These are phyloP conservation scores for Cuniculus paca DNA, from an alignment of 2,797 vertebrate species.

Conservation along the genomic window DNA sequence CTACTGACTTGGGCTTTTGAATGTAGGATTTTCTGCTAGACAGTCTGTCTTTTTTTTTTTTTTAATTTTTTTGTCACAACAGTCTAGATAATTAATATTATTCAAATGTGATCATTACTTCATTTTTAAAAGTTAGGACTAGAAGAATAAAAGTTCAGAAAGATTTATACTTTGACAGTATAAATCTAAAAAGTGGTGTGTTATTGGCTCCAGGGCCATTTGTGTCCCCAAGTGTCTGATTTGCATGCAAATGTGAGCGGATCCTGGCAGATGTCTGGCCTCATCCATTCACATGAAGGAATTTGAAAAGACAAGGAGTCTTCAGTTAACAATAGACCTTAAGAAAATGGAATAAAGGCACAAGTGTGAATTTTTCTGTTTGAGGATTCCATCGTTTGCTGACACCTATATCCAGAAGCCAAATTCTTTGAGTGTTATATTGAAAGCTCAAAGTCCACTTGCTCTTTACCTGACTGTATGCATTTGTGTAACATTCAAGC, in stretches of 20 bases:
- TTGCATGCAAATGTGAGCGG: slow-evolving; percentile 94
- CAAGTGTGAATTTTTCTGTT: slow-evolving; percentile 85
- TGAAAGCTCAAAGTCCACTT: slow-evolving; percentile 22
- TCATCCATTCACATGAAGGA: slow-evolving; percentile 88
- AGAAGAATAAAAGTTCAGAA: slow-evolving; percentile 68
- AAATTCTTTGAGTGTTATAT: slow-evolving; percentile 27
- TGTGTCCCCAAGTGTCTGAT: slow-evolving; percentile 88
- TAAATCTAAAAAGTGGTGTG: slow-evolving; percentile 43
- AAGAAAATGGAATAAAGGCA: slow-evolving; percentile 88
- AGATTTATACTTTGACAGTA: slow-evolving; percentile 39
- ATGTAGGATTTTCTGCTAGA: not conserved
- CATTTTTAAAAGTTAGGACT: not conserved
- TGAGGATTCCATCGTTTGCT: slow-evolving; percentile 75
- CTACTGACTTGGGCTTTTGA: slow-evolving; percentile 20
- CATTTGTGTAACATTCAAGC: not conserved
- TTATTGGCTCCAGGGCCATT: slow-evolving; percentile 77
- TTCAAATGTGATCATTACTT: not conserved
- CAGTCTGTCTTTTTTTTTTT: not conserved
- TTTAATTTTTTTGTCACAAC: not conserved
- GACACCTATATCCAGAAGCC: slow-evolving; percentile 77
- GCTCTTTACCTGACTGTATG: slow-evolving; percentile 64
- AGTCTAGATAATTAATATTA: not conserved
- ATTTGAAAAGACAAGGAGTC: slow-evolving; percentile 89
- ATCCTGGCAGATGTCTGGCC: slow-evolving; percentile 94
- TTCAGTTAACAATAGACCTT: slow-evolving; percentile 88